Evolutionary conservation across 92 coral and sea anemone genomes (phyloP).

Genomic region (Heteractis magnifica): DNA sequence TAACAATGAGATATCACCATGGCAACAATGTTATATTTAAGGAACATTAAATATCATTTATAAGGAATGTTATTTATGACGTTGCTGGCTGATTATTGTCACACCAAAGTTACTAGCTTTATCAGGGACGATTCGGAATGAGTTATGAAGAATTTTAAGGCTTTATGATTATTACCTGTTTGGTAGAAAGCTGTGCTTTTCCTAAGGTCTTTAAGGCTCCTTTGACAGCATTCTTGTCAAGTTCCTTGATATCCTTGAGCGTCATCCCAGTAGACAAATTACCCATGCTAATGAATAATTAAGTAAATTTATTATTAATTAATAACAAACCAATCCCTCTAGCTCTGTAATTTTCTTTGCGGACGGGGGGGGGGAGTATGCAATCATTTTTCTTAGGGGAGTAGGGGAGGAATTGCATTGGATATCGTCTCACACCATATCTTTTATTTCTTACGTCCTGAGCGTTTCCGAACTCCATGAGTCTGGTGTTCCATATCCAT

Average conservation of each 20-base stretch:
- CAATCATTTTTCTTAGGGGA: not conserved
- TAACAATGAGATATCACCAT: not conserved
- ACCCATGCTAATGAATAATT: constrained; percentile 20
- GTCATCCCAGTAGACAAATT: constrained; percentile 30
- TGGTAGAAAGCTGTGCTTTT: constrained; percentile 4
- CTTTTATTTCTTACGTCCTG: constrained; percentile 15
- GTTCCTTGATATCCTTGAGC: constrained; percentile 28
- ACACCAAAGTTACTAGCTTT: too few species aligned
- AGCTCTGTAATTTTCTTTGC: too few species aligned
- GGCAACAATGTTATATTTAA: not conserved
- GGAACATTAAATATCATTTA: too few species aligned
- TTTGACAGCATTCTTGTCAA: constrained; percentile 29
- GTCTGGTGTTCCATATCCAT: constrained; percentile 34
- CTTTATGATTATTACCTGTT: constrained; percentile 22
- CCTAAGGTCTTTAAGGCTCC: constrained; percentile 31
- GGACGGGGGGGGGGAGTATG: not conserved
- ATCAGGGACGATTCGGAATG: too few species aligned
- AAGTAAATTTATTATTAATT: too few species aligned
- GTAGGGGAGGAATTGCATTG: not conserved
- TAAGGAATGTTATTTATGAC: too few species aligned
- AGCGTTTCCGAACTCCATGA: constrained; percentile 35
- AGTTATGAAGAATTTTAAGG: too few species aligned
- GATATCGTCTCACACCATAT: not conserved
- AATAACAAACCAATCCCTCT: too few species aligned
- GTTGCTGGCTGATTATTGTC: too few species aligned